phyloP scores from a whole-genome alignment of 2,113 vertebrate genomes.

The Apteryx mantelli region DNA sequence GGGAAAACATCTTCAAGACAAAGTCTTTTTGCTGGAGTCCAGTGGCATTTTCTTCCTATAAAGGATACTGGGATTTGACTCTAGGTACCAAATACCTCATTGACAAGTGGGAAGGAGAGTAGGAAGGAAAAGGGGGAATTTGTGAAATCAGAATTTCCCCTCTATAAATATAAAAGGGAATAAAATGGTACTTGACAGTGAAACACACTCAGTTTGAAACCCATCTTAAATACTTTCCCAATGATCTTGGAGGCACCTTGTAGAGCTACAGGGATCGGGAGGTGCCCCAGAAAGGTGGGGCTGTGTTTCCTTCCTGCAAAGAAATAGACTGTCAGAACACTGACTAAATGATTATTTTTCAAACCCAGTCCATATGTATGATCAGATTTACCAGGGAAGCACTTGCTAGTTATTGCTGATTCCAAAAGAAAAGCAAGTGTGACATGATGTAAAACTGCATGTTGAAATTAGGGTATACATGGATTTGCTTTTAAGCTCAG shows the following conservation, averaged over 20 bases:
- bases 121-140: not conserved
- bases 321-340: not conserved
- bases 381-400: not conserved
- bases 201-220: not conserved
- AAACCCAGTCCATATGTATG: not conserved
- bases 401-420: not conserved
- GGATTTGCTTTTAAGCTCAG: conserved; percentile 51
- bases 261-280: not conserved
- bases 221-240: not conserved
- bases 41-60: not conserved
- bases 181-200: not conserved
- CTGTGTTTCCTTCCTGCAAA: not conserved
- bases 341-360: not conserved
- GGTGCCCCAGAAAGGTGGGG: not conserved
- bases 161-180: not conserved
- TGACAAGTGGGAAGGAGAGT: not conserved
- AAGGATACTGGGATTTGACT: not conserved
- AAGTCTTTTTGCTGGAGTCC: not conserved
- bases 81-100: not conserved
- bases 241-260: not conserved
- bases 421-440: conserved; percentile 16
- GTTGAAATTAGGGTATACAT: conserved; percentile 13
- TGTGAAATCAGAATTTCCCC: not conserved
- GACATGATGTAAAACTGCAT: conserved; percentile 36
- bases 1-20: not conserved